Percentiles rank a stretch among this genome's conserved stretches.
These are phyloP conservation scores for Apoda limacodes DNA, from an alignment of 2,888 invertebrate genomes.

Conservation along the genomic window DNA sequence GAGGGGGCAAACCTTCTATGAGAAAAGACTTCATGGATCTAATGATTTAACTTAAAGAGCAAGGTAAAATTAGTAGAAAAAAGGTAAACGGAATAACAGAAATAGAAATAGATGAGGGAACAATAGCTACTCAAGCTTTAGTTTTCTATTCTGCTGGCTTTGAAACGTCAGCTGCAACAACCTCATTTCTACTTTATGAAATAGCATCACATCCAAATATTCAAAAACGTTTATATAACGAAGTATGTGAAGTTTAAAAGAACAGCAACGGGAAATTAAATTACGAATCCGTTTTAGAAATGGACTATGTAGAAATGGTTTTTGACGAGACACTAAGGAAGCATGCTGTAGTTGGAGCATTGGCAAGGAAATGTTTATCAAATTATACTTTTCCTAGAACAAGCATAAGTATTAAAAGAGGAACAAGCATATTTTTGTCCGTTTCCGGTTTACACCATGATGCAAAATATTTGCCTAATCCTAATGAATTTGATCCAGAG, in stretches of 20 bases:
- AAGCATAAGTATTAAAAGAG: conserved; percentile 30
- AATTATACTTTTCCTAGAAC: conserved; percentile 30
- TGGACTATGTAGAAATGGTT: conserved; percentile 32
- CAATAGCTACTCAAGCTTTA: conserved; percentile 31
- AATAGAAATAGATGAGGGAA: conserved; percentile 25
- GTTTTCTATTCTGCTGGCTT: conserved; percentile 39
- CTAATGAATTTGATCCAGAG: conserved; percentile 32
- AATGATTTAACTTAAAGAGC: conserved; percentile 29
- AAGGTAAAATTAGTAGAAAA: conserved; percentile 22
- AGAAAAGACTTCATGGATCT: conserved; percentile 35
- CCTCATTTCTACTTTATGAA: conserved; percentile 33
- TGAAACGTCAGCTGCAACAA: conserved; percentile 39
- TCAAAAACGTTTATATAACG: conserved; percentile 31
- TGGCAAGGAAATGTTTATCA: conserved; percentile 30
- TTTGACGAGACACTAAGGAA: conserved; percentile 13
- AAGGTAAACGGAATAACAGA: conserved; percentile 21
- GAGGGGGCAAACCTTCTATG: conserved; percentile 24
- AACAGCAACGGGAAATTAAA: conserved; percentile 24
- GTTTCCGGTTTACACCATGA: conserved; percentile 31
- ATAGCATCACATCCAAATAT: conserved; percentile 34
- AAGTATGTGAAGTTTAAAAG: conserved; percentile 29
- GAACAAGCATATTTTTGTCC: conserved; percentile 32
- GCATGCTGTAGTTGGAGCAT: conserved; percentile 29
- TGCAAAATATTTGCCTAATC: conserved; percentile 31
- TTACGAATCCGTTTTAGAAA: conserved; percentile 31